phyloP scores from a whole-genome alignment of 2,113 vertebrate species.

The Desmodus rotundus region DNA sequence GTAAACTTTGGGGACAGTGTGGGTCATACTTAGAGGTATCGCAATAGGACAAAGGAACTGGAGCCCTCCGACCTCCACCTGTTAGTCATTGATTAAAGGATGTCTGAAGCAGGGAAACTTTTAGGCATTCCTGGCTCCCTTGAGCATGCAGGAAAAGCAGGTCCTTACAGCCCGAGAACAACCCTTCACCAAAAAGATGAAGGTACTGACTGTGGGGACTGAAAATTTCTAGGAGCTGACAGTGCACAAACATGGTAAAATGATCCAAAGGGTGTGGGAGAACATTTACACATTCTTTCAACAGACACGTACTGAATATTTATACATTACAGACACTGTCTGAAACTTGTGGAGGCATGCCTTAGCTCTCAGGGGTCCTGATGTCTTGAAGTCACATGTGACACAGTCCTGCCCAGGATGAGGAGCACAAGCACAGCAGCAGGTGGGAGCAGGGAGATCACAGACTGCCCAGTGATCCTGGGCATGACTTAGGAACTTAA shows the following conservation, averaged over 20 bases:
- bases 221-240: background rate
- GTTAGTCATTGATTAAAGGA: background rate
- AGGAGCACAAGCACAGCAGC: no score
- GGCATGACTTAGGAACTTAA: background rate
- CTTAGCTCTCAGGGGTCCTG: background rate
- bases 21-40: background rate
- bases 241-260: background rate
- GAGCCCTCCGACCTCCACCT: no score
- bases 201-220: no score
- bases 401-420: background rate
- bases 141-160: background rate
- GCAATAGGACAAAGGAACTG: background rate
- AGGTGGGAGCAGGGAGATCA: background rate
- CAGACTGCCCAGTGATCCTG: background rate
- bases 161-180: background rate
- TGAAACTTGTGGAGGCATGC: background rate
- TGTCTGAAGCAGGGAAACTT: background rate
- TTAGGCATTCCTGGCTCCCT: background rate
- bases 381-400: rapidly evolving
- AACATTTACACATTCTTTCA: background rate
- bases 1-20: background rate
- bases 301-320: no score
- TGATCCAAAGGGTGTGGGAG: background rate
- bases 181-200: background rate
- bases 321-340: rapidly evolving